Percentiles rank a stretch among this genome's conserved stretches.
Evolutionary conservation across 2,113 vertebrate genomes (phyloP).

Genomic region (Scomber colias): DNA sequence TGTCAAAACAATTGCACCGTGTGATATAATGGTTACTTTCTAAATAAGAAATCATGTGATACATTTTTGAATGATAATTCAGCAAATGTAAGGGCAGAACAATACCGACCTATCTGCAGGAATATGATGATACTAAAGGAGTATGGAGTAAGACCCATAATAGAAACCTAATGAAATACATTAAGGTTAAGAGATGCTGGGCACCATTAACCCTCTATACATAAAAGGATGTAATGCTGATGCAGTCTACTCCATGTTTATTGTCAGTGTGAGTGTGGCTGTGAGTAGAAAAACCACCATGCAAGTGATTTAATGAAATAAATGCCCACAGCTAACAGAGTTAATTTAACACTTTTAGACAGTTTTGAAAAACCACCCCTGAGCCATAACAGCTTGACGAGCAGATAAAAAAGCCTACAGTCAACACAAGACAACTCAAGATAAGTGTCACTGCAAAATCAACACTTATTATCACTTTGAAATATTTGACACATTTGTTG

Average conservation of each 20-base stretch:
- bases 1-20: slow-evolving; percentile 57
- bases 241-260: background rate
- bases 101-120: background rate
- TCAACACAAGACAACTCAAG: slow-evolving; percentile 38
- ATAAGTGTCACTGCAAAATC: slow-evolving; percentile 39
- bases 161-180: background rate
- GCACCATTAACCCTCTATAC: background rate
- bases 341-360: slow-evolving; percentile 60
- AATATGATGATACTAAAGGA: background rate
- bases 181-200: background rate
- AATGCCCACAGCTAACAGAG: slow-evolving; percentile 47
- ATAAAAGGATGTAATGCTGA: background rate
- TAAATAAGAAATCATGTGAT: background rate
- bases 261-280: slow-evolving; percentile 13
- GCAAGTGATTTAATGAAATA: slow-evolving; percentile 42
- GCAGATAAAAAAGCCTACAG: slow-evolving; percentile 38
- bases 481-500: background rate
- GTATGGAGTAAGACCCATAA: background rate
- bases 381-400: slow-evolving; percentile 42
- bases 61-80: background rate
- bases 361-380: slow-evolving; percentile 46
- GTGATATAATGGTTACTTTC: slow-evolving; percentile 3
- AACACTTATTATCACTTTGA: slow-evolving; percentile 19
- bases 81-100: slow-evolving; percentile 16
- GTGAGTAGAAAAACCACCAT: slow-evolving; percentile 19